These are phyloP conservation scores for Thymallus thymallus DNA, from an alignment of 2,113 vertebrate genomes.

Conservation along the genomic window DNA sequence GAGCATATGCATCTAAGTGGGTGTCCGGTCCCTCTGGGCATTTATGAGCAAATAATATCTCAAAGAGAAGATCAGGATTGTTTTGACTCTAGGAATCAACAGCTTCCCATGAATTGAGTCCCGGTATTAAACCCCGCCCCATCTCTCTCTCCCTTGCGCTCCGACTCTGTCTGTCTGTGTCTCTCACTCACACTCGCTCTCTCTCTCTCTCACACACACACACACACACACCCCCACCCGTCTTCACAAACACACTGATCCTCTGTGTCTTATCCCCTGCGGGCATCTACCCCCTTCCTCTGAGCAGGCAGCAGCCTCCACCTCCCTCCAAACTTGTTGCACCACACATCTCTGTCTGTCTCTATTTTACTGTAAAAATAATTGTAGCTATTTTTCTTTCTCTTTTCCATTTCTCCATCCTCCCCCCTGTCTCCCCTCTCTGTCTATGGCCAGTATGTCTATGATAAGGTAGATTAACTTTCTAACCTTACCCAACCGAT, in stretches of 20 bases:
- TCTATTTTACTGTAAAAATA: background rate
- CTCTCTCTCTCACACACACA: background rate
- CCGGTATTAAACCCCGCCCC: background rate
- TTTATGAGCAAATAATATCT: too few species aligned
- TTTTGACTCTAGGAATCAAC: too few species aligned
- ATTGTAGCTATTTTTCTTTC: too few species aligned
- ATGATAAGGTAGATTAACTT: too few species aligned
- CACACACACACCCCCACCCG: background rate
- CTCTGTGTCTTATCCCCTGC: conserved; percentile 32
- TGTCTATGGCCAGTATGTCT: background rate
- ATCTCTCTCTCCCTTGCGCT: too few species aligned
- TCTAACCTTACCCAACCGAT: too few species aligned
- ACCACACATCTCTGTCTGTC: conserved; percentile 2
- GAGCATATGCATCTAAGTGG: too few species aligned
- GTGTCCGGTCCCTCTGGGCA: too few species aligned
- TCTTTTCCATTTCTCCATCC: background rate
- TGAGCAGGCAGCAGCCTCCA: background rate
- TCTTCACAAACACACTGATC: conserved; percentile 28
- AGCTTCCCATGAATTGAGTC: too few species aligned
- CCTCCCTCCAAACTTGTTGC: conserved; percentile 2
- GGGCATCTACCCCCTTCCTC: too few species aligned
- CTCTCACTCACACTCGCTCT: background rate
- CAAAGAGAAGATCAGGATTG: too few species aligned
- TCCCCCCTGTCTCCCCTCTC: background rate
- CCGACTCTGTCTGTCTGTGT: too few species aligned